phyloP scores from a whole-genome alignment of 2,797 vertebrate species.

The Tapera naevia region DNA sequence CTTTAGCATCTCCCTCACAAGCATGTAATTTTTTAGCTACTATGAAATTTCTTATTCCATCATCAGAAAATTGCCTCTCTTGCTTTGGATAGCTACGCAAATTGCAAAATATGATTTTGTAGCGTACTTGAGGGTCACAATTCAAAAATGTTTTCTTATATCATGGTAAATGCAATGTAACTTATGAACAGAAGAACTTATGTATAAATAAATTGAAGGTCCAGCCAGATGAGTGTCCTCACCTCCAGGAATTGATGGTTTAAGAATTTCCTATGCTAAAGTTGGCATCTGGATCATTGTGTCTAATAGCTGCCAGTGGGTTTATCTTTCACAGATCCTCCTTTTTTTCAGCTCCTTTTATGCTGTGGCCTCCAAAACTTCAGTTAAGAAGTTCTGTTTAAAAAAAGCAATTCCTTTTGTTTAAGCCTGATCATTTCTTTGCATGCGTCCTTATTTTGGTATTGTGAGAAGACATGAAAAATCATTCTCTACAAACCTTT shows the following conservation, averaged over 20 bases:
- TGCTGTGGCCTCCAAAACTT: neutral
- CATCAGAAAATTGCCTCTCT: neutral
- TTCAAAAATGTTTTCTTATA: neutral
- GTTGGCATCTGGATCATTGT: conserved; percentile 27
- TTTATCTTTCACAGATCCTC: neutral
- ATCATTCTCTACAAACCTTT: neutral
- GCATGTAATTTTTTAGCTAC: neutral
- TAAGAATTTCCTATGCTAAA: conserved; percentile 41
- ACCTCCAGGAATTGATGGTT: conserved; percentile 7
- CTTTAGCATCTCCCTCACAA: neutral
- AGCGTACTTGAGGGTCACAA: rapidly evolving
- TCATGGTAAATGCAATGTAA: neutral
- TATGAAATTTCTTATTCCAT: neutral
- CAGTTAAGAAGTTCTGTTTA: conserved; percentile 6
- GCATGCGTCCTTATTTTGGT: neutral
- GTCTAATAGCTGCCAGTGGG: neutral
- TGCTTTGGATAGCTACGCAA: neutral
- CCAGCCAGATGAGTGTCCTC: neutral
- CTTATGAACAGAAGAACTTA: neutral
- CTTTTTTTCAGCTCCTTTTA: too few relatives aligned
- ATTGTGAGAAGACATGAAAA: neutral
- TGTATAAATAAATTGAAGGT: rapidly evolving
- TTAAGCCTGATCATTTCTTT: neutral
- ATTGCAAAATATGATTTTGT: too few relatives aligned
- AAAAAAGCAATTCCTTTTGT: conserved; percentile 32